A percentile compares a stretch with the other conserved stretches of the same genome.
These are phyloP conservation scores for Taeniopygia guttata DNA, from an alignment of 2,797 vertebrate species.

Conservation along the genomic window DNA sequence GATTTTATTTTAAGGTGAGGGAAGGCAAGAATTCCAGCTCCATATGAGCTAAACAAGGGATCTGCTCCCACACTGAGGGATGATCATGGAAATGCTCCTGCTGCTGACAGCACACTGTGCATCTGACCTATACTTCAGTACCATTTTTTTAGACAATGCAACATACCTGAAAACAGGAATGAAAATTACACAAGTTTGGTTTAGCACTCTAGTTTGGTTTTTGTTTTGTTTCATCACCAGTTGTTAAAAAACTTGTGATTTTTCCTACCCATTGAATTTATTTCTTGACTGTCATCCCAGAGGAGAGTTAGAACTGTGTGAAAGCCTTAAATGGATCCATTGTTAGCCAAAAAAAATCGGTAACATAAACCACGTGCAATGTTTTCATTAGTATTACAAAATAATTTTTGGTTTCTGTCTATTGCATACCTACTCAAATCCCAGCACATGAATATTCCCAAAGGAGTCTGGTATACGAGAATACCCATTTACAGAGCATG, in stretches of 20 bases:
- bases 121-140: neutral
- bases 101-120: neutral
- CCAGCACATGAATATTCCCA: neutral
- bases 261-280: neutral
- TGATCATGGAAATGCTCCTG: neutral
- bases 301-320: neutral
- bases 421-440: neutral
- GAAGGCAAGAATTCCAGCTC: neutral
- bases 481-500: neutral
- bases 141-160: neutral
- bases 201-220: neutral
- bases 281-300: neutral
- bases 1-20: neutral
- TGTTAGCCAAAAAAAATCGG: neutral
- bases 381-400: neutral
- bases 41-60: neutral
- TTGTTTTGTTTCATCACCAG: neutral
- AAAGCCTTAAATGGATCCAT: neutral
- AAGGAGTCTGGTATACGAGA: neutral
- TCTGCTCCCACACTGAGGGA: neutral
- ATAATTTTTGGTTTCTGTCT: neutral
- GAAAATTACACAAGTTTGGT: accelerated
- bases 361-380: neutral
- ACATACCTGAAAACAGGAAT: neutral
- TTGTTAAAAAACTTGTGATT: accelerated